phyloP scores from a whole-genome alignment of 2,113 vertebrate genomes.

The Cryptoleucopteryx plumbea region DNA sequence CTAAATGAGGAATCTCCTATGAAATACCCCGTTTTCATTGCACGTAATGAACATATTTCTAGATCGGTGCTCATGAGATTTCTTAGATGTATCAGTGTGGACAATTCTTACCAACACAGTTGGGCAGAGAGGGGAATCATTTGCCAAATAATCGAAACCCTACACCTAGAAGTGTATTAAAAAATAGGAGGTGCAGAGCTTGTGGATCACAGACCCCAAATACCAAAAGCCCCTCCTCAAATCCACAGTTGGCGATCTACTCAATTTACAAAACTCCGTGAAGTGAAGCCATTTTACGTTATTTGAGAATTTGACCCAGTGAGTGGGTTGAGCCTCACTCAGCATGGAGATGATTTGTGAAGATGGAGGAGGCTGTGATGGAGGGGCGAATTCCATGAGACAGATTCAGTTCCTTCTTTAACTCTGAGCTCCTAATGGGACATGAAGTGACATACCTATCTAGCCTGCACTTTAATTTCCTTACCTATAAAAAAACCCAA shows the following conservation, averaged over 20 bases:
- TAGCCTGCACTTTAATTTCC: background rate
- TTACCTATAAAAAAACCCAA: background rate
- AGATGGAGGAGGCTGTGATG: background rate
- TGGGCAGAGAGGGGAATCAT: background rate
- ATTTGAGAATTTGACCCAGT: background rate
- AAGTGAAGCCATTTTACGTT: fast-evolving
- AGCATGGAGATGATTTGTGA: fast-evolving
- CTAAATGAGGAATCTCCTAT: background rate
- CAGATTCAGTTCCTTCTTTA: background rate
- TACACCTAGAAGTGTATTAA: fast-evolving
- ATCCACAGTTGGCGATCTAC: background rate
- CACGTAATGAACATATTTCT: background rate
- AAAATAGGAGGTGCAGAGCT: background rate
- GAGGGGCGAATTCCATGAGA: background rate
- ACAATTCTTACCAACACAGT: background rate
- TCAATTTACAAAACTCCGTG: background rate
- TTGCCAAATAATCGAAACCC: background rate
- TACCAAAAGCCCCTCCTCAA: background rate
- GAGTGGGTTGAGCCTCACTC: background rate
- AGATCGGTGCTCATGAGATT: fast-evolving
- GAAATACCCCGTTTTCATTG: background rate
- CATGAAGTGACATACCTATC: background rate
- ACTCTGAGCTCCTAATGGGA: background rate
- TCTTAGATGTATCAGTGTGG: fast-evolving
- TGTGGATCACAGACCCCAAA: background rate